phyloP scores from a whole-genome alignment of 1,140 invertebrate genomes.

The Heliothis subflexa region DNA sequence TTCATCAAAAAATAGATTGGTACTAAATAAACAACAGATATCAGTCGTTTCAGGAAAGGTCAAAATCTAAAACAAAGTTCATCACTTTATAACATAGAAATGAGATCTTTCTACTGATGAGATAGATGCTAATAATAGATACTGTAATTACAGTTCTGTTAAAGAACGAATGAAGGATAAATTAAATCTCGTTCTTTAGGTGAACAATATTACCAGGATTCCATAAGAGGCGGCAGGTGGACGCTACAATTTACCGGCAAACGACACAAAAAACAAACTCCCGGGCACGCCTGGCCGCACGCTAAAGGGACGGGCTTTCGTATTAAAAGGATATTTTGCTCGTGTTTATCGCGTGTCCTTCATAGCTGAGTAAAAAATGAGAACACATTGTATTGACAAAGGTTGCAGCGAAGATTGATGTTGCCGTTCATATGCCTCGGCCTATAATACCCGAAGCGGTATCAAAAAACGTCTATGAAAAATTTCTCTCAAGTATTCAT shows the following conservation, averaged over 20 bases:
- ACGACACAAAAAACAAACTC: slow-evolving; percentile 2
- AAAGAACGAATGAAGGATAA: neutral
- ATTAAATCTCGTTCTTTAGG: slow-evolving; percentile 3
- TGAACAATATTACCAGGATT: slow-evolving; percentile 18
- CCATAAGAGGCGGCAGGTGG: slow-evolving; percentile 4
- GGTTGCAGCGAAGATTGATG: slow-evolving; percentile 28
- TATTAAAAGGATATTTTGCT: slow-evolving; percentile 60
- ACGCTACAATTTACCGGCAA: neutral
- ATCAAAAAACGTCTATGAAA: neutral
- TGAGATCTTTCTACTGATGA: neutral
- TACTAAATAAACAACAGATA: no score
- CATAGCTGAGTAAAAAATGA: slow-evolving; percentile 26
- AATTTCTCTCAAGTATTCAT: slow-evolving; percentile 1
- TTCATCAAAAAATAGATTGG: no score
- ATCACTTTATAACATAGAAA: neutral
- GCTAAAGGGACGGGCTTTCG: slow-evolving; percentile 61
- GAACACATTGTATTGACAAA: slow-evolving; percentile 43
- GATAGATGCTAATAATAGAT: neutral
- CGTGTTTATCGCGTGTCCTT: slow-evolving; percentile 16
- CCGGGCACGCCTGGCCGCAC: neutral
- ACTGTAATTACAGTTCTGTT: neutral
- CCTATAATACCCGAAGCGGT: neutral
- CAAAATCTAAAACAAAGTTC: neutral
- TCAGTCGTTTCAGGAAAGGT: neutral
- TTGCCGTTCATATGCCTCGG: neutral